Base-by-base conservation (phyloP, 2,797 vertebrate species). In the Tiaroga cobitis region DNA sequence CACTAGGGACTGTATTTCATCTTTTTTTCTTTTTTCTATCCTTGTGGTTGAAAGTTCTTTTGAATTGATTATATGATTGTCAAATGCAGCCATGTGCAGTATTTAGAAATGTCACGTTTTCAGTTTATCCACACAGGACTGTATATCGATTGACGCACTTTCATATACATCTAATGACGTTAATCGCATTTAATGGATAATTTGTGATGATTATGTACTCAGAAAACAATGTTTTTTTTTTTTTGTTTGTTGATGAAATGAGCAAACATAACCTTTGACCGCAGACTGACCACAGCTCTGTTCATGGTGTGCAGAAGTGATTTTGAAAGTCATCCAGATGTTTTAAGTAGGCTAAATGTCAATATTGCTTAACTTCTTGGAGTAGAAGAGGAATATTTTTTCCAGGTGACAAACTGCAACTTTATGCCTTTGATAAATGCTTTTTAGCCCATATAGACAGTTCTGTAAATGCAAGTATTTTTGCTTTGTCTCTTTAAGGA, bases 1-100 rank as follows among this genome's bases (percentile, higher is more conserved):
- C 82, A 84, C 75, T 19, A 84, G 67, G 61, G 82, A 56, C 63
- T 77, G 61, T 41, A 29, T 77, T 68, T 68, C 18, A 39, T 41
- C 7, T 34, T 37, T 21, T 49, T 18, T 32, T 34, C 13, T n/a
- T 5, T 5, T 3, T 51, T 32, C 61, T 18, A 32, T 8, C 26
- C 13, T 29, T 32, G 29, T 59, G 3, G 32, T 77, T 37, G 5
- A 77, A 59, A n/a, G 32, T 11, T 32, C 16, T 65, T 43, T 63
- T 29, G 2, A 4, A 43, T 19, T 0, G 1, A 69, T 80, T 80
- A 9, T 37, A n/a, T 41, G 8, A 61, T 18, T 61, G 37, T 26
- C 0, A 61, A 18, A 26, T 63, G 7, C 1, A 21, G n/a, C 18
- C 9, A 21, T 32, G 7, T 65, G 29, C 15, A 65, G 32, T 8